Evolutionary conservation across 2,113 vertebrate genomes (phyloP).

Genomic region (Tympanuchus pallidicinctus): DNA sequence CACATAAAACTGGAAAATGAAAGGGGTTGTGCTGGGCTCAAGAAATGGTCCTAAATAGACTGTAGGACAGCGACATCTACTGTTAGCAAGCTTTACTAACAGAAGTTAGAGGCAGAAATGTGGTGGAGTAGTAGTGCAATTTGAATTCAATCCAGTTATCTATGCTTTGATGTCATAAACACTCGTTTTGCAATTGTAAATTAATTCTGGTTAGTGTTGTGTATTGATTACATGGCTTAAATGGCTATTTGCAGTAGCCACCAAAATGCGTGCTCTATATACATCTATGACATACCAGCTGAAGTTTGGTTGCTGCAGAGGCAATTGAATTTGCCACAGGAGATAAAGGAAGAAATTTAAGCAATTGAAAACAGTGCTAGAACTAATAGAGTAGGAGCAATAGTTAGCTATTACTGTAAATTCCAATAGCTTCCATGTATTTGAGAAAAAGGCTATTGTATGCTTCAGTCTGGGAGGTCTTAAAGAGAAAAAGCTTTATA

Average conservation of each 20-base stretch:
- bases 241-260: background rate
- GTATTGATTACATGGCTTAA: background rate
- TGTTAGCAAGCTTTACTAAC: constrained; percentile 8
- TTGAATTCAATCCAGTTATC: background rate
- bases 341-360: background rate
- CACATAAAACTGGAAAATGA: background rate
- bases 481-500: background rate
- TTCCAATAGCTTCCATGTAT: background rate
- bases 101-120: background rate
- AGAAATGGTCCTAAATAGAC: background rate
- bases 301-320: background rate
- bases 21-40: rapidly evolving
- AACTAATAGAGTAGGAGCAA: background rate
- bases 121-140: background rate
- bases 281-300: rapidly evolving
- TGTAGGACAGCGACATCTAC: constrained; percentile 74
- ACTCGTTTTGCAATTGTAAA: background rate
- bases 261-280: background rate
- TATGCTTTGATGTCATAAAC: background rate
- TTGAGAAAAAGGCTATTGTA: background rate
- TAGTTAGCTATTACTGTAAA: background rate
- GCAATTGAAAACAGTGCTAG: background rate
- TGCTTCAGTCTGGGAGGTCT: background rate
- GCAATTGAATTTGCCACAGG: background rate
- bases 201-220: background rate